A percentile compares a stretch with the other conserved stretches of the same genome.
Conservation (phyloP, 2,888 invertebrate species). For the Melangyna quadrimaculata region DNA sequence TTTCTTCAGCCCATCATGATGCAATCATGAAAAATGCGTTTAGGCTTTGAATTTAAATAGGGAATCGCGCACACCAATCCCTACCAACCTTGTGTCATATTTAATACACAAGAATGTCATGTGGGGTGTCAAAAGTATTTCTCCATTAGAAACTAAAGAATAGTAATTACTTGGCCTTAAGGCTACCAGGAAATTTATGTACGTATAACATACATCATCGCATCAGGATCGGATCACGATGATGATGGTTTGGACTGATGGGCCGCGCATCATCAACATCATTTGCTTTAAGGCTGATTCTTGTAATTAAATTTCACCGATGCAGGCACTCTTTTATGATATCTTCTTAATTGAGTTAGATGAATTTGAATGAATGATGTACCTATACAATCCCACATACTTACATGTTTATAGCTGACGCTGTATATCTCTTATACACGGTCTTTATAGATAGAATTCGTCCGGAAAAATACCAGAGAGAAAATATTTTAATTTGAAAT, state of each 20-base stretch:
- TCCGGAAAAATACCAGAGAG: not conserved
- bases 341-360: slow-evolving; percentile 57
- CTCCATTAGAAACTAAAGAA: slow-evolving; percentile 66
- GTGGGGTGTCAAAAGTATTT: slow-evolving; percentile 50
- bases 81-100: slow-evolving; percentile 43
- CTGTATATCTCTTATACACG: not conserved
- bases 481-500: slow-evolving; percentile 39
- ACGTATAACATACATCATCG: not conserved
- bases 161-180: slow-evolving; percentile 58
- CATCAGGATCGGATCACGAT: slow-evolving; percentile 4
- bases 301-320: slow-evolving; percentile 65
- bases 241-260: not conserved
- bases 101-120: slow-evolving; percentile 47
- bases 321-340: slow-evolving; percentile 34
- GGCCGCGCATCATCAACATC: not conserved
- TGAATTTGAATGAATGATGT: slow-evolving; percentile 2
- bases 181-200: slow-evolving; percentile 43
- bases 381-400: not conserved
- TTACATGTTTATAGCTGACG: not conserved
- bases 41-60: not conserved
- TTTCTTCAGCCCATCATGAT: not conserved
- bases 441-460: not conserved
- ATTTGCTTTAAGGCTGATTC: slow-evolving; percentile 50
- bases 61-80: not conserved
- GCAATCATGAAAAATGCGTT: not conserved